These are phyloP conservation scores for Andrena bicolor DNA, from an alignment of 2,888 invertebrate genomes.

Conservation along the genomic window DNA sequence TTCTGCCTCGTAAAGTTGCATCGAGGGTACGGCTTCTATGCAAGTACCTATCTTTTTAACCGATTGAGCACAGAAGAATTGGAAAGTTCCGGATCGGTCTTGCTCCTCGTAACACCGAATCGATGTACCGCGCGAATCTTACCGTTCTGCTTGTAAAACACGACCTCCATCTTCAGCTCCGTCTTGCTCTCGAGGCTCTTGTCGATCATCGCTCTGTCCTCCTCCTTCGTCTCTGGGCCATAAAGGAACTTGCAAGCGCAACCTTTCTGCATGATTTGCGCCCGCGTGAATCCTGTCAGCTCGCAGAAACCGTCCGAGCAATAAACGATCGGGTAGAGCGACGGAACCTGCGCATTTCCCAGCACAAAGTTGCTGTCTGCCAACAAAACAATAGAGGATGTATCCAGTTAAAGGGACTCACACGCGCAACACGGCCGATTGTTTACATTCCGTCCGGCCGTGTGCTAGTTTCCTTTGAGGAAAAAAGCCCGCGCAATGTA, in stretches of 20 bases:
- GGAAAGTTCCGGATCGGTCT: neutral
- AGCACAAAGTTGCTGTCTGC: conserved; percentile 98
- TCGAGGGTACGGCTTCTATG: neutral
- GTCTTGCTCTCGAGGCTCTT: conserved; percentile 95
- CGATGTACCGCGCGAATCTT: conserved; percentile 74
- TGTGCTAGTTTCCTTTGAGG: neutral
- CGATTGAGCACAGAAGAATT: neutral
- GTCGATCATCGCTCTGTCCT: conserved; percentile 95
- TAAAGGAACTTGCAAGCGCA: conserved; percentile 98
- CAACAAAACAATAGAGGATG: conserved; percentile 65
- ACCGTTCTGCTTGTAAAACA: conserved; percentile 98
- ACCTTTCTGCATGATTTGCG: conserved; percentile 98
- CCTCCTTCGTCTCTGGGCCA: conserved; percentile 95
- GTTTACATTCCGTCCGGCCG: neutral
- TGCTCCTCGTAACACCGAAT: neutral
- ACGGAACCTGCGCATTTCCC: conserved; percentile 97
- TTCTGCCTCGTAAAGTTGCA: conserved; percentile 9
- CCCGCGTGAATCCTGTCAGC: conserved; percentile 96
- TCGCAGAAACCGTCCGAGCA: conserved; percentile 98
- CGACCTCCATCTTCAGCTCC: conserved; percentile 97
- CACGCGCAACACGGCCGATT: neutral
- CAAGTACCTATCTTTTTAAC: conserved; percentile 16
- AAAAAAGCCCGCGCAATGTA: neutral
- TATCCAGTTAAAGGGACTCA: conserved; percentile 1
- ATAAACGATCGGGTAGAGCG: conserved; percentile 96